A percentile compares a stretch with the other conserved stretches of the same genome.
These are phyloP conservation scores for Lordiphosa fenestrarum DNA, from an alignment of 2,888 invertebrate species.

Conservation along the genomic window DNA sequence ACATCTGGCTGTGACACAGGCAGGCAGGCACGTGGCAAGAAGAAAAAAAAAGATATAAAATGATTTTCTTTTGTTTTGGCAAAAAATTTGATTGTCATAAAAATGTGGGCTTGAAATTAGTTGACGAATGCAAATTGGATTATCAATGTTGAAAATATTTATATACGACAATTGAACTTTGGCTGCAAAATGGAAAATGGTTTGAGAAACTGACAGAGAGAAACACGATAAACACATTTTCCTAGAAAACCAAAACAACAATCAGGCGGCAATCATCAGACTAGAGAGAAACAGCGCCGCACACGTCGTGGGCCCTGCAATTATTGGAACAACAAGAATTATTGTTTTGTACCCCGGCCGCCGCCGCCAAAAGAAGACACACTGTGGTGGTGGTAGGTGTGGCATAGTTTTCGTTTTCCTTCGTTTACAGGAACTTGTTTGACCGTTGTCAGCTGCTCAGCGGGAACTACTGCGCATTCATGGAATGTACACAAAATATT, in stretches of 20 bases:
- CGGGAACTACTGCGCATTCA: conserved; percentile 5
- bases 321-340: conserved; percentile 21
- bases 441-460: conserved; percentile 27
- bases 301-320: conserved; percentile 21
- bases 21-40: no score
- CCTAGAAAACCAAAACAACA: neutral
- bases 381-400: conserved; percentile 12
- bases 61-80: no score
- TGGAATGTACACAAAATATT: no score
- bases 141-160: conserved; percentile 24
- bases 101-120: conserved; percentile 25
- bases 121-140: conserved; percentile 16
- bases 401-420: conserved; percentile 15
- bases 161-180: conserved; percentile 3
- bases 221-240: no score
- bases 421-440: conserved; percentile 10
- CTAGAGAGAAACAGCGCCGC: conserved; percentile 7
- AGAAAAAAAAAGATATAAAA: no score
- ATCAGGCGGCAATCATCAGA: conserved; percentile 8
- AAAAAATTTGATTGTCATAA: conserved; percentile 2
- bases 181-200: no score
- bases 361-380: conserved; percentile 23
- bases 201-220: no score
- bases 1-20: no score
- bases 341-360: conserved; percentile 16